Conservation (phyloP, 2,888 invertebrate genomes). For the Deilephila porcellus region DNA sequence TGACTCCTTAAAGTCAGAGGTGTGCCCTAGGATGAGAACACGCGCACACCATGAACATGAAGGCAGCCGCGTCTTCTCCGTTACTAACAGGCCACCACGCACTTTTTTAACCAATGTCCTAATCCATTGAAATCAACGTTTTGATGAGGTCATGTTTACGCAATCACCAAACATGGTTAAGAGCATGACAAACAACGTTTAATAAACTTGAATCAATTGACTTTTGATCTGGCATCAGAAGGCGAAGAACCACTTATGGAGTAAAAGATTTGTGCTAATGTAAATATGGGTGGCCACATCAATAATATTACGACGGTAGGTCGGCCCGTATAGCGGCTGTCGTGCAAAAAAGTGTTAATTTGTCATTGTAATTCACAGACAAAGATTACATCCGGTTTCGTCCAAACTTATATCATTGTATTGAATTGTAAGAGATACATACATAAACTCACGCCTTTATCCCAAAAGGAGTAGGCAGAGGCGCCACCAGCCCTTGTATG, state of each 20-base stretch:
- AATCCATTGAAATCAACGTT: background rate
- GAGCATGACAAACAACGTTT: slow-evolving; percentile 22
- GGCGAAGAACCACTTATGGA: background rate
- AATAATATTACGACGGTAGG: background rate
- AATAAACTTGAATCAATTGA: slow-evolving; percentile 21
- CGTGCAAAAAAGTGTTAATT: background rate
- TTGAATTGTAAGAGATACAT: no score
- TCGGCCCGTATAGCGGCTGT: background rate
- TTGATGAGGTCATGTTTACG: background rate
- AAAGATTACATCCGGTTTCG: no score
- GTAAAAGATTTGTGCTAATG: background rate
- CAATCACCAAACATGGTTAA: slow-evolving; percentile 20
- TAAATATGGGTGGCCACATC: background rate
- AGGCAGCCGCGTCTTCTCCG: no score
- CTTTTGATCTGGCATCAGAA: slow-evolving; percentile 31
- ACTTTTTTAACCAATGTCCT: background rate
- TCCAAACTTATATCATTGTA: no score
- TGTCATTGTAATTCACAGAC: no score
- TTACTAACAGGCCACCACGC: no score
- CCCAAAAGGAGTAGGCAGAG: no score
- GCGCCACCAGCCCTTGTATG: no score
- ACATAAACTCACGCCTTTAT: no score
- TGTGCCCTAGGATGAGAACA: no score
- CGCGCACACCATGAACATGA: no score
- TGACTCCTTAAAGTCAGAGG: no score